Evolutionary conservation across 2,113 vertebrate species (phyloP).

Genomic region (Sminthopsis crassicaudata): DNA sequence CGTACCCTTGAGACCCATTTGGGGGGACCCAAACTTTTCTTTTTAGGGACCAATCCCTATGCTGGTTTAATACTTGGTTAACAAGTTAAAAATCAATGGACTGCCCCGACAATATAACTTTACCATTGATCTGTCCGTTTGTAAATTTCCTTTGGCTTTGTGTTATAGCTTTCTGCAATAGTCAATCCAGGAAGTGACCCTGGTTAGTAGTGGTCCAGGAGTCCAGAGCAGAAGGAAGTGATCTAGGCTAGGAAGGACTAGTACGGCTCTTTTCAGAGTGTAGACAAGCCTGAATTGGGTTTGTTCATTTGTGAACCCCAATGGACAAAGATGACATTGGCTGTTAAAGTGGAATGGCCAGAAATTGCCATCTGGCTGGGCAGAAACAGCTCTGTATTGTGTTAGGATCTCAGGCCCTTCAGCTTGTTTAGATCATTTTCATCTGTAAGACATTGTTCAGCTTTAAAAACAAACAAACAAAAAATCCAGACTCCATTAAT

Average conservation of each 20-base stretch:
- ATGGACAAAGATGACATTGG: background rate
- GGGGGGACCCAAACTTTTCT: background rate
- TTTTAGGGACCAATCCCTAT: slow-evolving; percentile 7
- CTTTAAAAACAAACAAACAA: background rate
- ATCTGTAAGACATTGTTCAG: background rate
- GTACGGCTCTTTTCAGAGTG: background rate
- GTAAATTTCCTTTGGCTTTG: slow-evolving; percentile 41
- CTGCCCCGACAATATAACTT: background rate
- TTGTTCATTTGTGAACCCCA: background rate
- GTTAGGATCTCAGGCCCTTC: background rate
- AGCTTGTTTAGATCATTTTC: background rate
- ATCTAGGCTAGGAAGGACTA: background rate
- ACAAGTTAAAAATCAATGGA: slow-evolving; percentile 45
- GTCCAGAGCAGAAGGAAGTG: background rate
- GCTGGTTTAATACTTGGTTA: slow-evolving; percentile 25
- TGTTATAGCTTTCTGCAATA: background rate
- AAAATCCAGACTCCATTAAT: slow-evolving; percentile 11
- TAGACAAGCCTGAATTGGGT: background rate
- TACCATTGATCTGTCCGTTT: slow-evolving; percentile 13
- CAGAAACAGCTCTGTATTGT: background rate
- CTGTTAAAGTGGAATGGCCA: slow-evolving; percentile 10
- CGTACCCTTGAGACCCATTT: background rate
- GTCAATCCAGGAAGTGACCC: background rate
- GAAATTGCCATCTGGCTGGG: background rate
- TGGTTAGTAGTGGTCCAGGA: background rate